phyloP scores from a whole-genome alignment of 2,888 invertebrate species.

The Alitta virens region DNA sequence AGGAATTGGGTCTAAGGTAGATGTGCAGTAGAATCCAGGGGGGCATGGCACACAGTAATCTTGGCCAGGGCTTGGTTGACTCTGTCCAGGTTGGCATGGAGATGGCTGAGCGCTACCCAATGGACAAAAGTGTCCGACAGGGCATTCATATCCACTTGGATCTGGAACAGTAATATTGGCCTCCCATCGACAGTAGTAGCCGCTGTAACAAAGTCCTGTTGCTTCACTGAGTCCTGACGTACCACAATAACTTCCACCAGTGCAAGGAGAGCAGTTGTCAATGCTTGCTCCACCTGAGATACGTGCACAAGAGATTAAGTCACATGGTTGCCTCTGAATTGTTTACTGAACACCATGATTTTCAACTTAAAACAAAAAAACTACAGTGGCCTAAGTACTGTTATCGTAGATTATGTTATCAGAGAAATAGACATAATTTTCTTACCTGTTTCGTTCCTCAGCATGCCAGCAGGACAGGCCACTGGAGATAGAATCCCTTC shows the following conservation, averaged over 20 bases:
- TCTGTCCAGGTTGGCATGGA: conserved; percentile 43
- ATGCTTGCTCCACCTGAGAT: conserved; percentile 35
- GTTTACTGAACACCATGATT: no score
- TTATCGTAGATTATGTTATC: no score
- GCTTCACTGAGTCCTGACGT: conserved; percentile 40
- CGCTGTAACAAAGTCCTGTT: conserved; percentile 41
- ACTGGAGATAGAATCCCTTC: conserved; percentile 40
- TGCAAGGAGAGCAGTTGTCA: conserved; percentile 48
- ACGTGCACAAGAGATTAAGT: no score
- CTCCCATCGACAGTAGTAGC: conserved; percentile 53
- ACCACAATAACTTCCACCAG: conserved; percentile 48
- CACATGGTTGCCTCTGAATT: no score
- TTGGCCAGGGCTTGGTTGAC: conserved; percentile 39
- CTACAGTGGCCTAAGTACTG: no score
- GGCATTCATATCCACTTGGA: conserved; percentile 40
- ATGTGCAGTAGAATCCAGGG: conserved; percentile 48
- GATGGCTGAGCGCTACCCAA: conserved; percentile 41
- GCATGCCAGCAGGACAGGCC: conserved; percentile 48
- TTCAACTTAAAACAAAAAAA: no score
- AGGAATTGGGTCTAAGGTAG: conserved; percentile 37
- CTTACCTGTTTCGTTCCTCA: conserved; percentile 44
- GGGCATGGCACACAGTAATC: conserved; percentile 45
- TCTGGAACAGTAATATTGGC: conserved; percentile 38
- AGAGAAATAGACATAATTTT: no score
- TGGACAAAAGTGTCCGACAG: conserved; percentile 40